These are phyloP conservation scores for Hybos culiciformis DNA, from an alignment of 2,888 invertebrate species.

Conservation along the genomic window DNA sequence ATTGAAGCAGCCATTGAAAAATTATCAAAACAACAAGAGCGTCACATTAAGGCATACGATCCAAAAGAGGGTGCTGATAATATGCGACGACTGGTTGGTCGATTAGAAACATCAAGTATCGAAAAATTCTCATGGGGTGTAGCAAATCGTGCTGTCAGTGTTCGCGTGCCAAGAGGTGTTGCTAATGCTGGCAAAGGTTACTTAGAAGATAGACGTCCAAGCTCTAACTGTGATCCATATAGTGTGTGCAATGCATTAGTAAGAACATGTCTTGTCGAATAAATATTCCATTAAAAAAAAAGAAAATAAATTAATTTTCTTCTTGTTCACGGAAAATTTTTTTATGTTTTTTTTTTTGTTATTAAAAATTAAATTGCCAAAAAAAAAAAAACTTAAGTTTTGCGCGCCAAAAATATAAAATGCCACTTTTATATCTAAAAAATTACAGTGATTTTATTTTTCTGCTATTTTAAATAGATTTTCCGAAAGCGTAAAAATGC, in stretches of 20 bases:
- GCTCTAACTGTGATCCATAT: slow-evolving; percentile 61
- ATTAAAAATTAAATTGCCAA: too few species aligned
- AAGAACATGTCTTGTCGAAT: slow-evolving; percentile 36
- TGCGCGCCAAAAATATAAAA: too few species aligned
- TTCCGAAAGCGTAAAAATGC: too few species aligned
- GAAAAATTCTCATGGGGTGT: slow-evolving; percentile 53
- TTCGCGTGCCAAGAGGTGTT: slow-evolving; percentile 59
- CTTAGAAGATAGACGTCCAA: slow-evolving; percentile 63
- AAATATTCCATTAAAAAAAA: too few species aligned
- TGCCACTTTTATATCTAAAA: too few species aligned
- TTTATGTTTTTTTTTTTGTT: too few species aligned
- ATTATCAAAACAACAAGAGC: slow-evolving; percentile 53
- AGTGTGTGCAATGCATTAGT: slow-evolving; percentile 49
- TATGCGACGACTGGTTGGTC: slow-evolving; percentile 58
- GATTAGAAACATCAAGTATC: slow-evolving; percentile 56
- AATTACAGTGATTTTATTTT: too few species aligned
- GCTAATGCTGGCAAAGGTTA: slow-evolving; percentile 60
- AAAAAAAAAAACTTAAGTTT: too few species aligned
- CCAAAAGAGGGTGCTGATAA: slow-evolving; percentile 65
- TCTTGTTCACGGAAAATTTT: too few species aligned
- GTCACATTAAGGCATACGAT: slow-evolving; percentile 68
- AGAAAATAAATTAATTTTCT: too few species aligned
- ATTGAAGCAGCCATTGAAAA: slow-evolving; percentile 65
- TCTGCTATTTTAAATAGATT: too few species aligned
- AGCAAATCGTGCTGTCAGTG: slow-evolving; percentile 51